Conservation (phyloP, 2,113 vertebrate genomes). For the Xerus inauris region DNA sequence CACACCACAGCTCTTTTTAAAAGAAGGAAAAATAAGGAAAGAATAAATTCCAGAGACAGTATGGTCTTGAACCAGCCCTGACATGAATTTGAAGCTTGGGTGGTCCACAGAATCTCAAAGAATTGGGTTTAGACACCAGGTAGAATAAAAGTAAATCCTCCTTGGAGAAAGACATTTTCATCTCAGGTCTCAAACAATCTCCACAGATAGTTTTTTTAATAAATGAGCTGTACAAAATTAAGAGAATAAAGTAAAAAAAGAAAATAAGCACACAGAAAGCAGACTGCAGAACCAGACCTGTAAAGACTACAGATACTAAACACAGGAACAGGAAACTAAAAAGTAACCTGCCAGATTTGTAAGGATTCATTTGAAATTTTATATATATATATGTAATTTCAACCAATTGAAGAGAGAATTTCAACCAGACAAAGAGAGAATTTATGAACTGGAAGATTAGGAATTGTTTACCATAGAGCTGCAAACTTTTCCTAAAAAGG, state of each 20-base stretch:
- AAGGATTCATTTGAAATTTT: background rate
- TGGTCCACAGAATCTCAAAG: background rate
- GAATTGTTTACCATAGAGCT: background rate
- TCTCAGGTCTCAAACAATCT: background rate
- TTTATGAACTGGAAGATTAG: constrained; percentile 14
- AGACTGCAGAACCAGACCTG: background rate
- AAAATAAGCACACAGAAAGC: background rate
- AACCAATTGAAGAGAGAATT: too few relatives aligned
- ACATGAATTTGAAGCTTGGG: background rate
- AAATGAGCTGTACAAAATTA: background rate
- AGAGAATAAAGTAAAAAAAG: constrained; percentile 26
- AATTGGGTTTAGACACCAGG: background rate
- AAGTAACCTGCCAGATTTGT: background rate
- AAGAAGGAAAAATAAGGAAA: constrained; percentile 31
- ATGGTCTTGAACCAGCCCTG: background rate
- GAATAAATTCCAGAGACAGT: background rate
- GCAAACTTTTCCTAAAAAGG: background rate
- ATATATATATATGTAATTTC: background rate
- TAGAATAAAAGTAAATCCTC: constrained; percentile 23
- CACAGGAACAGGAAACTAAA: background rate
- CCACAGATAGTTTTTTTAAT: background rate
- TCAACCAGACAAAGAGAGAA: constrained; percentile 32
- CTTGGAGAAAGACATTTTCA: background rate
- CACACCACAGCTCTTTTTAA: background rate
- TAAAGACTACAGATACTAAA: background rate